Base-by-base conservation (phyloP, 2,797 vertebrate genomes). In the Chlorospingus semifuscus region DNA sequence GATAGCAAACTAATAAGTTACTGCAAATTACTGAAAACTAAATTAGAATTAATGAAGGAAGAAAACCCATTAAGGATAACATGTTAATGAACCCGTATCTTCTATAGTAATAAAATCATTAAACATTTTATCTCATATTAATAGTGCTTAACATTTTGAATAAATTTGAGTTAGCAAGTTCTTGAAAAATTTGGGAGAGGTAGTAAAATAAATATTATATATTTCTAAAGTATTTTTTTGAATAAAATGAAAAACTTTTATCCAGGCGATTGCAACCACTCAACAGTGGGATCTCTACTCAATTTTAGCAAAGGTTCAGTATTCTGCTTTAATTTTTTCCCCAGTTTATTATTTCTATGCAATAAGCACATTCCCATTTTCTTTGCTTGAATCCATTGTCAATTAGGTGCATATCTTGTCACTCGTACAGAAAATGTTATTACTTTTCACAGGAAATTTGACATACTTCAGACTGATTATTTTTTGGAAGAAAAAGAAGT, bases 381-480 rank as follows among this genome's bases (percentile, higher is more conserved):
- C 82, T 92, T 83, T 59, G 11, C 24, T 32, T 59, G 21, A 23
- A 59, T 64, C 27, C 1, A 3, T 23, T 84, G 41, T 63, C 71
- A 92, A 6, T 93, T 82, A 79, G 11, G 30, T 46, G 27, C 14
- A 10, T n/a, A 68, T 53, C 71, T 85, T 74, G 46, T 70, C 64
- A 78, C 49, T 90, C 18, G 1, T 36, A 71, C 30, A 75, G n/a
- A 94, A 76, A 63, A 85, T 39, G 15, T 15, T 39, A 34, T 5
- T 59, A 44, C 8, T 78, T 81, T 87, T 68, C 29, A 81, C 36
- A 80, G 63, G 55, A 93, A 94, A 94, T 75, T 80, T 50, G n/a
- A 59, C 55, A 56, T 77, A 32, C n/a, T 90, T 79, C 36, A 75
- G 23, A 30, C 14, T 47, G 57, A 78, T 85, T 88, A 36, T 65